phyloP scores from a whole-genome alignment of 1,140 invertebrate genomes.

The Drosophila oshimai region DNA sequence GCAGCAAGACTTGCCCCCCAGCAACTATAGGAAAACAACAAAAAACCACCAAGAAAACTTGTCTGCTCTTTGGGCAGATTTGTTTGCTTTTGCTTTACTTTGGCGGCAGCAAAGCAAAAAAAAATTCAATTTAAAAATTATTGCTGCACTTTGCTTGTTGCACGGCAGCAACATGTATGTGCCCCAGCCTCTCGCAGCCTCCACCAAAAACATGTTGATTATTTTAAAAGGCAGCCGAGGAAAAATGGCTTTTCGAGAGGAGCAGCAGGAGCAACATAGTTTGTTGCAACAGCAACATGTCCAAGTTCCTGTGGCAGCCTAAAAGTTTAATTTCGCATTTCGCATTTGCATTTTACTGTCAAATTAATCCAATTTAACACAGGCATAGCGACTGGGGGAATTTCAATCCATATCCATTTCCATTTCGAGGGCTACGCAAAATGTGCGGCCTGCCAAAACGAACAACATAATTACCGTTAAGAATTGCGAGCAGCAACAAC shows the following conservation, averaged over 20 bases:
- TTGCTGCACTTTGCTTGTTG: slow-evolving; percentile 73
- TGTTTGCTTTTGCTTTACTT: slow-evolving; percentile 56
- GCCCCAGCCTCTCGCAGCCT: slow-evolving; percentile 21
- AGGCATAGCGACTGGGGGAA: slow-evolving; percentile 29
- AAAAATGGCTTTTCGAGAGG: slow-evolving; percentile 17
- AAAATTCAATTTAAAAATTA: slow-evolving; percentile 81
- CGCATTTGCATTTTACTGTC: slow-evolving; percentile 81
- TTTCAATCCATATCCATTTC: slow-evolving; percentile 31
- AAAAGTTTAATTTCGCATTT: slow-evolving; percentile 66
- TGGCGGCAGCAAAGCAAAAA: slow-evolving; percentile 37
- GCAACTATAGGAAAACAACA: neutral
- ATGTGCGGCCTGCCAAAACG: slow-evolving; percentile 71
- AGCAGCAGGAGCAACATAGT: slow-evolving; percentile 56
- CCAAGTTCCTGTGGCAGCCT: slow-evolving; percentile 17
- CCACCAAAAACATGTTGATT: slow-evolving; percentile 66
- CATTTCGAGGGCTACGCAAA: slow-evolving; percentile 52
- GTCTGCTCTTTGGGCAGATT: slow-evolving; percentile 49
- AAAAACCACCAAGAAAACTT: slow-evolving; percentile 36
- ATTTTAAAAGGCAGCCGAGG: slow-evolving; percentile 52
- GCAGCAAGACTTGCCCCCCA: slow-evolving; percentile 21
- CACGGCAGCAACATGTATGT: slow-evolving; percentile 75
- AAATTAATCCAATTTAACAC: slow-evolving; percentile 82
- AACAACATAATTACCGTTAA: slow-evolving; percentile 82
- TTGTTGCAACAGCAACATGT: slow-evolving; percentile 73
- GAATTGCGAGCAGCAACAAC: slow-evolving; percentile 60